phyloP scores from a whole-genome alignment of 1,140 invertebrate species.

The Elysia chlorotica region DNA sequence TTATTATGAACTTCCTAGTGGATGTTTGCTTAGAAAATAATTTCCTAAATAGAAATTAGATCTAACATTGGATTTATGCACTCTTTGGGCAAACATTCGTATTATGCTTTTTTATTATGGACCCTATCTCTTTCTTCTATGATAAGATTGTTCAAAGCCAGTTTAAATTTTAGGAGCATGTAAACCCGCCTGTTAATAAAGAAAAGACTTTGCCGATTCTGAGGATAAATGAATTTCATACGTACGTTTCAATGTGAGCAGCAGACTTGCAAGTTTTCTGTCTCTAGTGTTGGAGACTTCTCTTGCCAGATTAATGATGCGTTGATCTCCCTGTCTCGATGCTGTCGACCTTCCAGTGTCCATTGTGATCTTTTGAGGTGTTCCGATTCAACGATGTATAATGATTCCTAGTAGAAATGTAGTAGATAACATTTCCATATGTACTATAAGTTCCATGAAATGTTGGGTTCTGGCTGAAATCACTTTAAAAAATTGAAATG shows the following conservation, averaged over 20 bases:
- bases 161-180: not conserved
- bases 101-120: too few species aligned
- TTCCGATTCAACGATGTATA: too few species aligned
- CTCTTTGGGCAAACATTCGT: not conserved
- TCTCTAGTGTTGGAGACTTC: conserved; percentile 49
- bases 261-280: conserved; percentile 39
- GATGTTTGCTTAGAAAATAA: too few species aligned
- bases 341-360: not conserved
- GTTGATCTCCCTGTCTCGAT: conserved; percentile 30
- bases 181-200: not conserved
- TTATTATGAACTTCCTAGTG: too few species aligned
- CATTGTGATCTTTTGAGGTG: too few species aligned
- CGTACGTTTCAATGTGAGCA: conserved; percentile 46
- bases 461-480: too few species aligned
- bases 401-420: too few species aligned
- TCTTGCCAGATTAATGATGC: conserved; percentile 45
- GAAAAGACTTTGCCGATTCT: not conserved
- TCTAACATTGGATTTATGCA: not conserved
- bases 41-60: not conserved
- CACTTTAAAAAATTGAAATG: too few species aligned
- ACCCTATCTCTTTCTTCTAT: too few species aligned
- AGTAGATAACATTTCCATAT: too few species aligned
- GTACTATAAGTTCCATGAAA: too few species aligned
- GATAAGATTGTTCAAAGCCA: too few species aligned
- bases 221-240: not conserved